These are phyloP conservation scores for Saccopteryx leptura DNA, from an alignment of 2,113 vertebrate genomes.

Conservation along the genomic window DNA sequence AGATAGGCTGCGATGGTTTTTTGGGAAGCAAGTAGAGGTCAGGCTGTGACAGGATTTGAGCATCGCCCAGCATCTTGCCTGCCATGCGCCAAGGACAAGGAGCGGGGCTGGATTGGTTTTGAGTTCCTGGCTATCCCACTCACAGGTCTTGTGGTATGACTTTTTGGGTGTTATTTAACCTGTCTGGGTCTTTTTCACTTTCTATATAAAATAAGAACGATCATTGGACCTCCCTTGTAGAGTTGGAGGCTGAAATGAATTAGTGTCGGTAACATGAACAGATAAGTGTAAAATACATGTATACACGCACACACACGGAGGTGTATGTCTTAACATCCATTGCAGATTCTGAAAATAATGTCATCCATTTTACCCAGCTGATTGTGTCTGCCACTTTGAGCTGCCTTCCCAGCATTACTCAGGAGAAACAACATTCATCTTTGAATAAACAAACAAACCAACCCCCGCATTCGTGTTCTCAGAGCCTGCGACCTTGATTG, in stretches of 20 bases:
- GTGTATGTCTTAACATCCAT: neutral
- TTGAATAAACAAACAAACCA: neutral
- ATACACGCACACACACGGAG: neutral
- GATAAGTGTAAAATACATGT: too few relatives aligned
- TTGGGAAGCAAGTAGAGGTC: too few relatives aligned
- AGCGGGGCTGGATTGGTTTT: neutral
- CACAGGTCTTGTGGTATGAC: neutral
- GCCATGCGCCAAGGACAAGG: neutral
- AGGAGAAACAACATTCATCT: neutral
- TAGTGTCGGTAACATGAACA: neutral
- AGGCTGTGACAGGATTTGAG: rapidly evolving
- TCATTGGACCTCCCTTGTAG: neutral
- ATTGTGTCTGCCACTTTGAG: neutral
- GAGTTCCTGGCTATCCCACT: neutral
- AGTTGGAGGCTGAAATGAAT: neutral
- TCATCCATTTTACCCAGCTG: neutral
- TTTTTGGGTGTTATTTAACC: neutral
- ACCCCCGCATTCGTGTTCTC: neutral
- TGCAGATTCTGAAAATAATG: neutral
- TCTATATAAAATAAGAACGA: neutral
- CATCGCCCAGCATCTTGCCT: neutral
- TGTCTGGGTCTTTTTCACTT: neutral
- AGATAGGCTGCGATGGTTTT: too few relatives aligned
- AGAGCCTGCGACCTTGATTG: neutral
- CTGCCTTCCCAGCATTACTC: neutral